Conservation (phyloP, 2,113 vertebrate species). For the Cavia porcellus region DNA sequence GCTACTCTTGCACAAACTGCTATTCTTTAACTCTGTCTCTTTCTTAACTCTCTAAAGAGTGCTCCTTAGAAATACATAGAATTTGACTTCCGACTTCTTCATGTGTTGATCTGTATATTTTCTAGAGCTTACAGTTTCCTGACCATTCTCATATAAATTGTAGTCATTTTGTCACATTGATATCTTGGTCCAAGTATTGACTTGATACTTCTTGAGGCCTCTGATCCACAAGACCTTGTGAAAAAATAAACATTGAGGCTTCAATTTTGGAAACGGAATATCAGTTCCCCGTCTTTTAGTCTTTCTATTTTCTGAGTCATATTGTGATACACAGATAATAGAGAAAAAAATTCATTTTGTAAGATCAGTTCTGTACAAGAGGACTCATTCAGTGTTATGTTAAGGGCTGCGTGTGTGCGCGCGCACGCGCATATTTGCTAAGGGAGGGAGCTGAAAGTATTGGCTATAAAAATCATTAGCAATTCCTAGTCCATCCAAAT, state of each 20-base stretch:
- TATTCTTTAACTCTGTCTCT: not conserved
- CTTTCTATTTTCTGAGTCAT: not conserved
- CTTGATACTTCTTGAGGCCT: not conserved
- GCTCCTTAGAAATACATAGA: not conserved
- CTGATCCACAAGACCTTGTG: not conserved
- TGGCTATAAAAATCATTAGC: constrained; percentile 55
- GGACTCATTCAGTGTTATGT: accelerated
- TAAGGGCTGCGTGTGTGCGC: not conserved
- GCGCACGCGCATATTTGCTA: not conserved
- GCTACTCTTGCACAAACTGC: not conserved
- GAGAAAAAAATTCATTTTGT: not conserved
- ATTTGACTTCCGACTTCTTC: not conserved
- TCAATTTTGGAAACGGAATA: not conserved
- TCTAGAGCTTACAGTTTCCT: not conserved
- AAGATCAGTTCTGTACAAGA: not conserved
- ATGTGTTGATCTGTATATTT: not conserved
- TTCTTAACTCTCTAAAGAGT: not conserved
- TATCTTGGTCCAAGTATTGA: not conserved
- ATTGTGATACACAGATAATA: not conserved
- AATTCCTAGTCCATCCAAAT: constrained; percentile 51
- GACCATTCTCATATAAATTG: not conserved
- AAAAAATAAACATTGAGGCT: not conserved
- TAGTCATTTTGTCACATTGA: not conserved
- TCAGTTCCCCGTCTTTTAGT: not conserved
- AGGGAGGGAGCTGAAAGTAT: not conserved